Base-by-base conservation (phyloP, 1,140 invertebrate genomes). In the Papilio xuthus region DNA sequence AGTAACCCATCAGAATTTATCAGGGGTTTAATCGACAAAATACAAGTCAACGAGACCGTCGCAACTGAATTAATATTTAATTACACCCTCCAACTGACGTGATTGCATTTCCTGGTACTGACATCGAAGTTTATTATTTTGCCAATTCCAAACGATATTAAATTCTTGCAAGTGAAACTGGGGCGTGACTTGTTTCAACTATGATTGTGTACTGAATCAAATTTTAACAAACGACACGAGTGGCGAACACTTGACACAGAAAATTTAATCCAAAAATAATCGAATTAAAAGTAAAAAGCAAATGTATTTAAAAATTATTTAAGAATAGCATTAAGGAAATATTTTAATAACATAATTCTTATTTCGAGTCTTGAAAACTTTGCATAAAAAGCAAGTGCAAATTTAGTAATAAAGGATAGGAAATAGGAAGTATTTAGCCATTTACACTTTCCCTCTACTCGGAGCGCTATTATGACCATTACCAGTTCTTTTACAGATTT, bases 81-180 rank as follows among this genome's bases (percentile, higher is more conserved):
- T 92, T 91, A 90, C 84, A 80, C 32, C 78, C 80, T 82, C 84
- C 85, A 86, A 85, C 85, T 85, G 89, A 85, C 86, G 84, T 91
- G 90, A 92, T 92, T 92, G 90, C 90, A 88, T 90, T 92, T 91
- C 86, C 92, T 90, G 88, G 86, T 86, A 81, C 85, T 90, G 88
- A 91, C 86, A 84, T 87, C 76, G 83, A 84, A 78, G 87, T 90
- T 88, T 89, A 89, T 93, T 92, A 92, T 92, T 92, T 91, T 89
- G 87, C 89, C 86, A 90, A 91, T 92, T 91, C 89, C 80, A 87
- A 90, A 87, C 88, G 84, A 88, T 91, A 93, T 92, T 91, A 90
- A 91, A 89, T 90, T 90, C 86, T 87, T 89, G 82, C 77, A 85
- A 78, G 83, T 85, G 81, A 82, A 85, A 87, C 79, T 84, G 83